phyloP scores from a whole-genome alignment of 2,113 vertebrate species.

The Herpetotheres cachinnans region DNA sequence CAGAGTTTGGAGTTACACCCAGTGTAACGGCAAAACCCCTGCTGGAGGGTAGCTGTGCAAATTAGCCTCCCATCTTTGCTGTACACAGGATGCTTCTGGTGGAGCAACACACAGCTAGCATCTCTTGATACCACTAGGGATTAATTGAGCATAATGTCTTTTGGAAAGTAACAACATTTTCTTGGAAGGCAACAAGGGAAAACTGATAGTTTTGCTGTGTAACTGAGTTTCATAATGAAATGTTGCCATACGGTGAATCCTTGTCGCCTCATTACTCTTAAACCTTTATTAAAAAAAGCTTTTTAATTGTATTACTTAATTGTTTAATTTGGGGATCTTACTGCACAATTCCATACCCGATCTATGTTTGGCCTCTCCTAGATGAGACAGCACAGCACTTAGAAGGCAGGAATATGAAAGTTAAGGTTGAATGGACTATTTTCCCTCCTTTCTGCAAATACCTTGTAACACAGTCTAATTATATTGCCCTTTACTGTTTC shows the following conservation, averaged over 20 bases:
- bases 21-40: background rate
- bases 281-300: slow-evolving; percentile 18
- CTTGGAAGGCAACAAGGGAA: slow-evolving; percentile 23
- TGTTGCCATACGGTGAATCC: background rate
- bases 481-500: background rate
- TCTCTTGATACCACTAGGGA: background rate
- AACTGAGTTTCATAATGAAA: slow-evolving; percentile 14
- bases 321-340: background rate
- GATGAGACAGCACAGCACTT: background rate
- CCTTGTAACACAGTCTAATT: background rate
- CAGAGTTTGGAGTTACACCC: background rate
- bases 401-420: background rate
- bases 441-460: background rate
- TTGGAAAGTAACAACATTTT: slow-evolving; percentile 20
- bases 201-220: slow-evolving; percentile 9
- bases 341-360: background rate
- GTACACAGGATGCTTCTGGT: background rate
- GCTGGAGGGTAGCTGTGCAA: background rate
- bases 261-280: slow-evolving; percentile 41
- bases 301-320: slow-evolving; percentile 25
- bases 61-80: background rate
- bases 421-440: background rate
- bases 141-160: slow-evolving; percentile 31
- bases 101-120: background rate
- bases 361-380: background rate